Conservation (phyloP, 2,888 invertebrate genomes). For the Toxonevra muliebris region DNA sequence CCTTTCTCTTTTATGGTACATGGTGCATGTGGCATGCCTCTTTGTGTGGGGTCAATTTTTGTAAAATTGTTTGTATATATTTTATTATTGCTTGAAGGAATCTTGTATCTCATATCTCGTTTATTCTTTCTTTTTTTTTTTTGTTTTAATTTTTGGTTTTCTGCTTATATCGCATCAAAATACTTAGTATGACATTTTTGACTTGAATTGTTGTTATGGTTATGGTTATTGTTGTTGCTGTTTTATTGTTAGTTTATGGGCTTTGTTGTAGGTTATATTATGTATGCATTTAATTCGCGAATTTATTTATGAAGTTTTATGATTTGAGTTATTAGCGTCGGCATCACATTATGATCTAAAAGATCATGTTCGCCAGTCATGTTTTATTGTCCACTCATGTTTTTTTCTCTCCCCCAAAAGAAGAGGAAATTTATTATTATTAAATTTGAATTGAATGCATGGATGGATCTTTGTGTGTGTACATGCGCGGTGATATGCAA, state of each 20-base stretch:
- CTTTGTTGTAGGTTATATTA: not conserved
- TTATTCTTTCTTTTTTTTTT: too few species aligned
- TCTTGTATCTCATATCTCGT: too few species aligned
- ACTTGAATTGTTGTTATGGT: not conserved
- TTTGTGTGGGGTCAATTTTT: conserved; percentile 39
- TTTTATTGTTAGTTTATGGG: not conserved
- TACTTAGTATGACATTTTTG: not conserved
- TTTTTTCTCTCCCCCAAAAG: too few species aligned
- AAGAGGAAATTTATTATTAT: too few species aligned
- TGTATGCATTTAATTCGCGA: conserved; percentile 16
- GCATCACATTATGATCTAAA: conserved; percentile 37
- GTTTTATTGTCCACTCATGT: conserved; percentile 21
- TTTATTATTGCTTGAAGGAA: conserved; percentile 36
- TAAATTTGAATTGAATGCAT: not conserved
- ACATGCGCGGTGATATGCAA: not conserved
- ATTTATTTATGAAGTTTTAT: conserved; percentile 26
- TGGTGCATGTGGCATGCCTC: not conserved
- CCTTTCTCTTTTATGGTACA: not conserved
- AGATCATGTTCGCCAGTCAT: conserved; percentile 34
- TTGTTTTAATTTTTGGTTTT: too few species aligned
- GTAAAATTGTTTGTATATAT: conserved; percentile 26
- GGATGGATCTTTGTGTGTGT: not conserved
- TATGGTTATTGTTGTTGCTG: not conserved
- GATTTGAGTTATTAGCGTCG: conserved; percentile 37
- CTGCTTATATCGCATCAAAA: too few species aligned